phyloP scores from a whole-genome alignment of 2,888 invertebrate species.

The Plagodis pulveraria region DNA sequence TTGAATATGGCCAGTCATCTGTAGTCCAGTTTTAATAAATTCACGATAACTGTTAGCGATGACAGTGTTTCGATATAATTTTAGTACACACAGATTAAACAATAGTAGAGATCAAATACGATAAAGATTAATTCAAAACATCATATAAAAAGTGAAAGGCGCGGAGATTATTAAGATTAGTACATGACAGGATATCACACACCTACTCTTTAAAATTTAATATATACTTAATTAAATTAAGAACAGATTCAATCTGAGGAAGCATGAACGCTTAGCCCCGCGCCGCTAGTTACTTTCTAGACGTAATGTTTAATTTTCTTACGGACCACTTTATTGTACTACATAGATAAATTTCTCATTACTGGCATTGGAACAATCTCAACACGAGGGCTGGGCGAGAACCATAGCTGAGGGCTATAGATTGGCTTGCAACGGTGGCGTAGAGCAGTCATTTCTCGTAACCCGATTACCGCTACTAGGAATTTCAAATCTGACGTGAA shows the following conservation, averaged over 20 bases:
- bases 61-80: too few relatives aligned
- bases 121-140: not conserved
- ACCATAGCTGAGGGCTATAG: slow-evolving; percentile 38
- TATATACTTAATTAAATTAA: slow-evolving; percentile 20
- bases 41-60: slow-evolving; percentile 7
- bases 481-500: slow-evolving; percentile 24
- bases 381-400: slow-evolving; percentile 31
- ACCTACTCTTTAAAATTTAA: slow-evolving; percentile 5
- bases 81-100: too few relatives aligned
- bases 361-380: slow-evolving; percentile 36
- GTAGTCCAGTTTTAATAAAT: slow-evolving; percentile 20
- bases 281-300: slow-evolving; percentile 35
- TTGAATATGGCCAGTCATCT: slow-evolving; percentile 26
- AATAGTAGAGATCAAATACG: not conserved
- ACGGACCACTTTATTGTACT: slow-evolving; percentile 49
- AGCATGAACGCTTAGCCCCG: slow-evolving; percentile 16
- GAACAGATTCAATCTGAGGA: slow-evolving; percentile 21
- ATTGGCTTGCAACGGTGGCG: slow-evolving; percentile 32
- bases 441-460: slow-evolving; percentile 37
- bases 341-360: slow-evolving; percentile 63
- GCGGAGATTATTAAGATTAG: slow-evolving; percentile 1
- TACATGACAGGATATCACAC: slow-evolving; percentile 1
- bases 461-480: slow-evolving; percentile 34
- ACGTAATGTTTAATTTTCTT: slow-evolving; percentile 35
- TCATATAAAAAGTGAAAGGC: slow-evolving; percentile 6